Evolutionary conservation across 2,797 vertebrate genomes (phyloP).

Genomic region (Hydrocynus forskahlii): DNA sequence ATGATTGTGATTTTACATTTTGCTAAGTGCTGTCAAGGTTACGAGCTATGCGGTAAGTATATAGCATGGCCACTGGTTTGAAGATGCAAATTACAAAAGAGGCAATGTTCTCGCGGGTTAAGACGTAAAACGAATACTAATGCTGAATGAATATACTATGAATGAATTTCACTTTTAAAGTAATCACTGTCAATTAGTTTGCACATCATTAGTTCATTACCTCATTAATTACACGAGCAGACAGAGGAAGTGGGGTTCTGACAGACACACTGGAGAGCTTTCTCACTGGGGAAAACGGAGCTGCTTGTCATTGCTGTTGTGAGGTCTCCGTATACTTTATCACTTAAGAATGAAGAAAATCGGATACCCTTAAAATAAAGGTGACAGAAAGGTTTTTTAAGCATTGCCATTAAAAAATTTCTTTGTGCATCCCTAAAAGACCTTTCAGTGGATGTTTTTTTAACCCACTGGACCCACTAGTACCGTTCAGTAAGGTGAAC

Average conservation of each 20-base stretch:
- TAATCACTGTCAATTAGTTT: constrained; percentile 18
- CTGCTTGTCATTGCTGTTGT: background rate
- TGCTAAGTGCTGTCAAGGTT: background rate
- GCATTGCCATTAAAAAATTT: too few species aligned
- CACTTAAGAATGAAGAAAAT: background rate
- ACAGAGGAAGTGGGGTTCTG: background rate
- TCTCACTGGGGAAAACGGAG: background rate
- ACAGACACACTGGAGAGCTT: background rate
- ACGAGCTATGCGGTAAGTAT: background rate
- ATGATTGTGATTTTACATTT: background rate
- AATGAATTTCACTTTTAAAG: constrained; percentile 8
- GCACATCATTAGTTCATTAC: background rate
- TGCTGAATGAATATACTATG: background rate
- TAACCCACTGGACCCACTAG: too few species aligned
- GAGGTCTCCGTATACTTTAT: background rate
- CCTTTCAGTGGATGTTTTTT: too few species aligned
- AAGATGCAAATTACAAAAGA: background rate
- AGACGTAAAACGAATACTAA: background rate
- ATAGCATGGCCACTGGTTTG: background rate
- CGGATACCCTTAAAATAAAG: too few species aligned
- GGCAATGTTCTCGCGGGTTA: background rate
- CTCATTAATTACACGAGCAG: background rate
- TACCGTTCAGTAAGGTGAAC: too few species aligned
- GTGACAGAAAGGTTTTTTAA: too few species aligned
- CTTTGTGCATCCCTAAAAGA: too few species aligned